Base-by-base conservation (phyloP, 2,888 invertebrate genomes). In the Chymomyza procnemis region DNA sequence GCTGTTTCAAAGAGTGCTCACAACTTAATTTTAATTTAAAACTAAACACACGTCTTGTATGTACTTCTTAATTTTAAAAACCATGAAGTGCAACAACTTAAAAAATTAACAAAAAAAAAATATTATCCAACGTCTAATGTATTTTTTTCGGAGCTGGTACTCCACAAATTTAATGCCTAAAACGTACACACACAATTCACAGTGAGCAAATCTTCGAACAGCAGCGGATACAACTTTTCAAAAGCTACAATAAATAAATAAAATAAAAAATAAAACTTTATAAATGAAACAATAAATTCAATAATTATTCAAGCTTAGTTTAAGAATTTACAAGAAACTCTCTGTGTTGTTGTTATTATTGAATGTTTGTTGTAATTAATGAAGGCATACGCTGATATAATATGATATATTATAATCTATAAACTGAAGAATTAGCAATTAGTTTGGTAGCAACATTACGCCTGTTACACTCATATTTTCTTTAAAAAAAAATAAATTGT, bases 111-210 rank as follows among this genome's bases (percentile, higher is more conserved):
- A 34, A 34, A 34, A 4, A 34, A 30, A 52, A 47, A 47, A 47
- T 47, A 8, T 47, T 47, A 6, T 47, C 47, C 14, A 47, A 47
- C 4, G 3, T 56, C n/a, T 22, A 14, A 56, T 56, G 14, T 19
- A 52, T 52, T 80, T n/a, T n/a, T n/a, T 78, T 78, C 66, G 83
- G 83, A 87, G 83, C 83, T 84, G 83, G 83, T 80, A 72, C 83
- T 84, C 83, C 83, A 79, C 56, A 78, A 66, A 41, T 50, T 50
- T 12, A n/a, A 52, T 18, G 34, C 21, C 16, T 21, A n/a, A 55
- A 18, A 21, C 22, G 26, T 21, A 21, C 55, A n/a, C 14, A 21
- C 55, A n/a, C 14, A 19, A 19, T 54, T 54, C 26, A 55, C n/a
- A n/a, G 21, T 22, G 22, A 22, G 26, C 6, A n/a, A 16, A 26